Percentiles rank a stretch among this genome's conserved stretches.
phyloP scores from a whole-genome alignment of 2,113 vertebrate species.

The Amblyornis subalaris region DNA sequence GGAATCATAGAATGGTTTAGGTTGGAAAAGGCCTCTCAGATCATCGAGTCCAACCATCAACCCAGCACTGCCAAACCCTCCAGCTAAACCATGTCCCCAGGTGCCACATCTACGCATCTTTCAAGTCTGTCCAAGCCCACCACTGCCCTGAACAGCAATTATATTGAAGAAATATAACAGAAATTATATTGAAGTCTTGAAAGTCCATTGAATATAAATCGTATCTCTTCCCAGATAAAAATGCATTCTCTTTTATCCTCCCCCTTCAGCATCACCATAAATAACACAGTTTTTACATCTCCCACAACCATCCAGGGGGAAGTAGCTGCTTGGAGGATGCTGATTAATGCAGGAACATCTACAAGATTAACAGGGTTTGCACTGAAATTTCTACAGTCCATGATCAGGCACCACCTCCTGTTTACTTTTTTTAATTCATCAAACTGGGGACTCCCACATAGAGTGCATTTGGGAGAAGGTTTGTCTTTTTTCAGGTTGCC shows the following conservation, averaged over 20 bases:
- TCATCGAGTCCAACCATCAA: accelerated
- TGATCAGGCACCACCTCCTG: neutral
- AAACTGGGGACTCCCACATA: too few relatives aligned
- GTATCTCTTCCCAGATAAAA: neutral
- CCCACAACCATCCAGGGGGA: neutral
- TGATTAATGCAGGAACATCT: neutral
- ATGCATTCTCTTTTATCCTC: neutral
- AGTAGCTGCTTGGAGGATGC: neutral
- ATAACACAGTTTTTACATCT: neutral
- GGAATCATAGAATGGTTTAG: neutral
- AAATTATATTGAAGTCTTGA: neutral
- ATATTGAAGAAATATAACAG: neutral
- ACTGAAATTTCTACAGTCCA: neutral
- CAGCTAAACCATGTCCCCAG: neutral
- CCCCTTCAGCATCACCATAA: neutral
- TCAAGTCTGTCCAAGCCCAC: accelerated
- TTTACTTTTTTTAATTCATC: too few relatives aligned
- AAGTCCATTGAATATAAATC: neutral
- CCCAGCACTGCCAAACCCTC: neutral
- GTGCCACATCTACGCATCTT: neutral
- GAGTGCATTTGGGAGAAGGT: neutral
- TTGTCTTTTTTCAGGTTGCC: neutral
- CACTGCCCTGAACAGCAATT: neutral
- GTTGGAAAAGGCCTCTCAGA: neutral
- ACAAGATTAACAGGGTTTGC: too few relatives aligned